These are phyloP conservation scores for Idaea dimidiata DNA, from an alignment of 2,888 invertebrate genomes.

Conservation along the genomic window DNA sequence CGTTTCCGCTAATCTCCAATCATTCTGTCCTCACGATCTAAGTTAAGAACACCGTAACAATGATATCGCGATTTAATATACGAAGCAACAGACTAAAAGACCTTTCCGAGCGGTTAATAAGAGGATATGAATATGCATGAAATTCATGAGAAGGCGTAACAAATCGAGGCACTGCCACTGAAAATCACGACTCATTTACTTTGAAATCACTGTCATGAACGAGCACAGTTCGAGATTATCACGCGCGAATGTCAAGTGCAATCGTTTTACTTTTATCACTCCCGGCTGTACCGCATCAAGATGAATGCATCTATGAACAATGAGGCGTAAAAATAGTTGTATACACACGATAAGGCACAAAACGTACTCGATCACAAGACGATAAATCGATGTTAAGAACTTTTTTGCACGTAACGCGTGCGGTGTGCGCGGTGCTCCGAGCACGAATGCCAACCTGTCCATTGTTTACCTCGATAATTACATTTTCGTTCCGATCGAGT, in stretches of 20 bases:
- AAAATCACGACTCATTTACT: slow-evolving; percentile 48
- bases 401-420: slow-evolving; percentile 55
- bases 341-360: slow-evolving; percentile 63
- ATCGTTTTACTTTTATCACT: slow-evolving; percentile 49
- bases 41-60: slow-evolving; percentile 69
- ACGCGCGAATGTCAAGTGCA: slow-evolving; percentile 62
- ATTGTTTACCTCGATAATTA: slow-evolving; percentile 78
- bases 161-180: slow-evolving; percentile 55
- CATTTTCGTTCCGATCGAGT: slow-evolving; percentile 74
- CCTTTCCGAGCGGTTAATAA: slow-evolving; percentile 59
- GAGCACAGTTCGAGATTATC: slow-evolving; percentile 27
- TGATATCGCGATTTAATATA: slow-evolving; percentile 63
- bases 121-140: slow-evolving; percentile 61
- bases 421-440: slow-evolving; percentile 62
- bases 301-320: slow-evolving; percentile 57
- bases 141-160: slow-evolving; percentile 51
- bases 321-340: slow-evolving; percentile 40
- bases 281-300: slow-evolving; percentile 43
- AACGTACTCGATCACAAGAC: slow-evolving; percentile 47
- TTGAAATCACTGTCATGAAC: slow-evolving; percentile 36
- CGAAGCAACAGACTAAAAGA: slow-evolving; percentile 46
- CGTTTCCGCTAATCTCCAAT: slow-evolving; percentile 62
- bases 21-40: slow-evolving; percentile 54
- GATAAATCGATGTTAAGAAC: slow-evolving; percentile 46
- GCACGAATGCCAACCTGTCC: slow-evolving; percentile 70